These are phyloP conservation scores for Beroe ovata DNA, from an alignment of 37 sponge, comb jelly and placozoan genomes.

Conservation along the genomic window DNA sequence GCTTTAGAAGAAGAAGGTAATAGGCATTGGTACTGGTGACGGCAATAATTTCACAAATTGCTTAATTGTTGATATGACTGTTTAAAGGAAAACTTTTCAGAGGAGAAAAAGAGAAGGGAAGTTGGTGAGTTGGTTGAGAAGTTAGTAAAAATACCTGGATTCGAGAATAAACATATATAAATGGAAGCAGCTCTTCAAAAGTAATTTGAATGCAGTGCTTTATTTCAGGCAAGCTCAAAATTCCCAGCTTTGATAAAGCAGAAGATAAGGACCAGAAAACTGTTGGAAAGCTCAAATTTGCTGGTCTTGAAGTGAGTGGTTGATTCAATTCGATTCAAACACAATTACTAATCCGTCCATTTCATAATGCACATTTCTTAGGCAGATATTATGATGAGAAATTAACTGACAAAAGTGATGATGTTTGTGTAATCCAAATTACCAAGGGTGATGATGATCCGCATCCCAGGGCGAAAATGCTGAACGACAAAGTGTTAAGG, in stretches of 20 bases:
- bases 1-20: conserved; percentile 33
- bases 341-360: no score
- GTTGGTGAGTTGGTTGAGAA: conserved; percentile 11
- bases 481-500: not conserved
- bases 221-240: conserved; percentile 10
- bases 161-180: no score
- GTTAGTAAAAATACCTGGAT: no score
- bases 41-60: not conserved
- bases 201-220: no score
- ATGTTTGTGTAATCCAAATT: no score
- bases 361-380: no score
- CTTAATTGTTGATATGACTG: not conserved
- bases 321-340: no score
- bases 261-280: not conserved
- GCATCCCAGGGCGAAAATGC: not conserved
- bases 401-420: no score
- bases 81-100: not conserved
- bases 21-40: no score
- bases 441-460: no score
- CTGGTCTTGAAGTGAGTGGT: not conserved
- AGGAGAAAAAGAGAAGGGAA: not conserved
- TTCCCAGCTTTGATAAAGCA: not conserved
- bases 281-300: conserved; percentile 40
- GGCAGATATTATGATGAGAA: no score
- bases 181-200: no score